Base-by-base conservation (phyloP, 2,888 invertebrate genomes). In the Branchellion lobata region DNA sequence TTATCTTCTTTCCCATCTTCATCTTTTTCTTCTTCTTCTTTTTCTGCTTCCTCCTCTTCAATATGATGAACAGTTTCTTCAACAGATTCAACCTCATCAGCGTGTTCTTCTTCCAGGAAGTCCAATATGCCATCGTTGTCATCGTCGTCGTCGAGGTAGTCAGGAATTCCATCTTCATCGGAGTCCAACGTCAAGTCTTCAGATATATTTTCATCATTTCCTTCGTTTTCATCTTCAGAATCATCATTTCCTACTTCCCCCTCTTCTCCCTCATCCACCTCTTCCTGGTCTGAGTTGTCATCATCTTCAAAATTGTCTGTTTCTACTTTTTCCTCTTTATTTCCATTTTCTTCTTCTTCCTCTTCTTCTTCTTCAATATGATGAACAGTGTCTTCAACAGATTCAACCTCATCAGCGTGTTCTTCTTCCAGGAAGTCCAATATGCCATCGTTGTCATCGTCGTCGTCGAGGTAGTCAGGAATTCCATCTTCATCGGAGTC, bases 391-490 rank as follows among this genome's bases (percentile, higher is more conserved):
- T 73, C 79, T 51, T 40, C 40, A 24, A 51, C 36, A 27, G 18
- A 8, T 29, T n/a, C 57, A 77, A 51, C n/a, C 14, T 36, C 75
- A 24, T 21, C 40, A 8, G n/a, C 47, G 68, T 18, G 57, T 29
- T 79, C 78, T 24, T 74, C 74, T 36, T 80, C 73, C 24, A 79
- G 29, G 61, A 57, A 36, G 47, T 82, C 82, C 18, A 79, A 79
- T 33, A 82, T 83, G 21, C 82, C 82, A 75, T 83, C 82, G n/a
- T 73, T 78, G 40, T 82, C 82, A 71, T 79, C 80, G 61, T 82
- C 82, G 21, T 81, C 80, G 29, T 82, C 82, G 68, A 80, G 71
- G 51, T 79, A 79, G 65, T 82, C 82, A 31, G 85, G 85, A 61
- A 80, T 80, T 65, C 78, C 80, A 57, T 80, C 80, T 36, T 78